A percentile compares a stretch with the other conserved stretches of the same genome.
phyloP scores from a whole-genome alignment of 35 echinoderm and acorn worm species.

The Strongylocentrotus purpuratus region DNA sequence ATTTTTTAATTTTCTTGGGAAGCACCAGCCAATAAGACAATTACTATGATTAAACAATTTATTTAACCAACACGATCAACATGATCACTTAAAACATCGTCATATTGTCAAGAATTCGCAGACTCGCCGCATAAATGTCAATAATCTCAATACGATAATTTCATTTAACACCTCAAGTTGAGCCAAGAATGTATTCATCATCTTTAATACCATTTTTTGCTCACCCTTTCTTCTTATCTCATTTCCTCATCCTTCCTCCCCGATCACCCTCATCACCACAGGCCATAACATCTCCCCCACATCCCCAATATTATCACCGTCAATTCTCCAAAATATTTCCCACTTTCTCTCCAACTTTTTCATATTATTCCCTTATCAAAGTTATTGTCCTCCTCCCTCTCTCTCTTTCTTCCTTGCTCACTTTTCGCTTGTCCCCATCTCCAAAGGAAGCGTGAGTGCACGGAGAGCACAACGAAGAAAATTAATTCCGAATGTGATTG shows the following conservation, averaged over 20 bases:
- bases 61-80: too few species aligned
- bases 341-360: not conserved
- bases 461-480: not conserved
- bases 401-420: not conserved
- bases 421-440: not conserved
- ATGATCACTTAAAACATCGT: too few species aligned
- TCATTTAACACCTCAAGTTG: not conserved
- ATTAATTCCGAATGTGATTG: not conserved
- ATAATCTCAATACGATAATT: not conserved
- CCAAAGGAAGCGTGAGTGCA: not conserved
- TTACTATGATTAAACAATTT: too few species aligned
- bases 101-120: not conserved
- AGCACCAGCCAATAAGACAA: too few species aligned
- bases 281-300: not conserved
- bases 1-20: too few species aligned
- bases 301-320: not conserved
- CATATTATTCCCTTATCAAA: not conserved
- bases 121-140: not conserved
- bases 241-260: constrained; percentile 9
- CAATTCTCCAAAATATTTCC: not conserved
- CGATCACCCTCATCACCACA: not conserved
- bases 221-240: constrained; percentile 3
- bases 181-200: not conserved
- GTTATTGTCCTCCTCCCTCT: not conserved
- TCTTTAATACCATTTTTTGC: not conserved